Evolutionary conservation across 2,113 vertebrate species (phyloP), one percentile per base, ranked within the genome.

Genomic region (Myxocyprinus asiaticus): DNA sequence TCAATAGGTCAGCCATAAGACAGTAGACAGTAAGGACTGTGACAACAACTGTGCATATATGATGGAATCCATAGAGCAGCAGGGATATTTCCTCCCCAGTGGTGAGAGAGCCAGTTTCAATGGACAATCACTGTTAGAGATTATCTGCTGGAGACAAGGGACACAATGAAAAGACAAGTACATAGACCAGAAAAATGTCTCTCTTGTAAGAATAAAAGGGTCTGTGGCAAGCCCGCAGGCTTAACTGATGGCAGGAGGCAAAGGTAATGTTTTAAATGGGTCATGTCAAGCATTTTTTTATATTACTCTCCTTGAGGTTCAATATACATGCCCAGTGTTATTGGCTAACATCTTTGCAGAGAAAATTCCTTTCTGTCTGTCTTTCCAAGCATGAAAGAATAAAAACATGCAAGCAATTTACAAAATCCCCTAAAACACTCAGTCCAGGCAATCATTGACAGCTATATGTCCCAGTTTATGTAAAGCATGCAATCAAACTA

Each of bases 1-100:
- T 33, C 65, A 75, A 67, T 75, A 75, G 44, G 45, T 80, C 61
- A 45, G 69, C 62, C 22, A 15, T 61, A 70, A 65, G 44, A 73
- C 50, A 67, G 68, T 55, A 55, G 61, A 71, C n/a, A 64, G 22
- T 51, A 50, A 73, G 48, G 63, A 69, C 61, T 42, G 42, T 58
- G 15, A 9, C 58, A 44, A 66, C 45, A 47, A 53, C 58, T 62
- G 56, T 74, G 63, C 15, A 9, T 17, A 72, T 70, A 72, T 65
- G 59, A 56, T 73, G 62, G 51, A 51, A 65, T 51, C 47, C 59
- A 15, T 47, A 80, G 47, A 70, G 8, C 70, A 80, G 70, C 6
- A 5, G 70, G 70, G 53, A 73, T 44, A 73, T 48, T 47, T 74
- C 14, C 8, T 74, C 5, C 45, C 15, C 69, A 59, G 15, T 17